A percentile compares a stretch with the other conserved stretches of the same genome.
These are phyloP conservation scores for Temnothorax curvispinosus DNA, from an alignment of 1,140 invertebrate genomes.

Conservation along the genomic window DNA sequence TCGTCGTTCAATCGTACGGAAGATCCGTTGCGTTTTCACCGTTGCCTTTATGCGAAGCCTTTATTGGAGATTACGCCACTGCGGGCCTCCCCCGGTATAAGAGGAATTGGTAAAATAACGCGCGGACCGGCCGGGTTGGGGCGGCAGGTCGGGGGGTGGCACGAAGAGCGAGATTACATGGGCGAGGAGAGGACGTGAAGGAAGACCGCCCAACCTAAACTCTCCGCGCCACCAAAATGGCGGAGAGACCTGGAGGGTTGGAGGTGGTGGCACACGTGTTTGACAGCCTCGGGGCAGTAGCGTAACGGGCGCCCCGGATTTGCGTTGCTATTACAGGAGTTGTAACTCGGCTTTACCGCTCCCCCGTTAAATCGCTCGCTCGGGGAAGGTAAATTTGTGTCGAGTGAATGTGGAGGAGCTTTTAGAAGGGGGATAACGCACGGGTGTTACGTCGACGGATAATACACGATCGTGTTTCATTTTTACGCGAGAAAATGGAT, in stretches of 20 bases:
- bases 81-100: neutral
- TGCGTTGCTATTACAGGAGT: constrained; percentile 39
- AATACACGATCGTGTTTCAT: neutral
- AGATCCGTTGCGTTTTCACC: constrained; percentile 18
- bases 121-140: neutral
- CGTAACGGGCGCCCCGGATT: constrained; percentile 54
- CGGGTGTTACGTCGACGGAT: neutral
- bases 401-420: constrained; percentile 14
- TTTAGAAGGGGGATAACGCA: neutral
- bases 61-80: constrained; percentile 51
- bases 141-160: constrained; percentile 14
- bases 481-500: constrained; percentile 10
- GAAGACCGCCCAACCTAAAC: constrained; percentile 57
- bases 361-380: neutral
- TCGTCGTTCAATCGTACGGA: constrained; percentile 19
- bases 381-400: neutral
- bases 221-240: constrained; percentile 69
- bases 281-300: constrained; percentile 66
- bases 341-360: constrained; percentile 38
- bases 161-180: constrained; percentile 69
- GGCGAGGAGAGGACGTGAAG: constrained; percentile 60
- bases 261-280: constrained; percentile 71
- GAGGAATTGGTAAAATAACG: constrained; percentile 65
- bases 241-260: constrained; percentile 63
- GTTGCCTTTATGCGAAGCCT: constrained; percentile 42